Percentiles rank a stretch among this genome's conserved stretches.
phyloP scores from a whole-genome alignment of 1,140 invertebrate genomes.

The Contarinia nasturtii region DNA sequence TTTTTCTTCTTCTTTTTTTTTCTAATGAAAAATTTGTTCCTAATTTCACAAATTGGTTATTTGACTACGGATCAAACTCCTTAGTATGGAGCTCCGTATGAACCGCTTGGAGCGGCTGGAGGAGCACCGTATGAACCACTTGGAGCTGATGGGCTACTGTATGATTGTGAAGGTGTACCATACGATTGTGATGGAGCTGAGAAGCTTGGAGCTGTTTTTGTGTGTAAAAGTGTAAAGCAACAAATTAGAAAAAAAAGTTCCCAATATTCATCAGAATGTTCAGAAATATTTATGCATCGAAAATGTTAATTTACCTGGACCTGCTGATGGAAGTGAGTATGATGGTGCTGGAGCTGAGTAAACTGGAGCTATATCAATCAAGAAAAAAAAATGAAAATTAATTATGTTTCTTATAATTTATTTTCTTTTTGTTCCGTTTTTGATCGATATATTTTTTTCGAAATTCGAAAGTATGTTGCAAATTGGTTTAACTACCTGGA shows the following conservation, averaged over 20 bases:
- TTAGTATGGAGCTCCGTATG: constrained; percentile 26
- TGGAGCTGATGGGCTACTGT: background rate
- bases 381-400: too few relatives aligned
- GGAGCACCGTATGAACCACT: constrained; percentile 21
- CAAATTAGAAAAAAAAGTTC: too few relatives aligned
- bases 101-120: constrained; percentile 16
- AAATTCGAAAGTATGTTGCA: too few relatives aligned
- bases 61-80: background rate
- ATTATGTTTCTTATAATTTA: too few relatives aligned
- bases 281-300: too few relatives aligned
- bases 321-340: too few relatives aligned
- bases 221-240: too few relatives aligned
- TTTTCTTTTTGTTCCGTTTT: background rate
- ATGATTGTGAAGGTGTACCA: constrained; percentile 8
- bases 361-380: too few relatives aligned
- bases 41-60: background rate
- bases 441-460: background rate
- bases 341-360: too few relatives aligned
- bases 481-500: constrained; percentile 5
- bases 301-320: too few relatives aligned
- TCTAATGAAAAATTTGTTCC: background rate
- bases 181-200: constrained; percentile 12
- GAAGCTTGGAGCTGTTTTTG: constrained; percentile 8
- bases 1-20: background rate
- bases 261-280: too few relatives aligned